Conservation (phyloP, 1,140 invertebrate species). For the Drosophila parabipectinata region DNA sequence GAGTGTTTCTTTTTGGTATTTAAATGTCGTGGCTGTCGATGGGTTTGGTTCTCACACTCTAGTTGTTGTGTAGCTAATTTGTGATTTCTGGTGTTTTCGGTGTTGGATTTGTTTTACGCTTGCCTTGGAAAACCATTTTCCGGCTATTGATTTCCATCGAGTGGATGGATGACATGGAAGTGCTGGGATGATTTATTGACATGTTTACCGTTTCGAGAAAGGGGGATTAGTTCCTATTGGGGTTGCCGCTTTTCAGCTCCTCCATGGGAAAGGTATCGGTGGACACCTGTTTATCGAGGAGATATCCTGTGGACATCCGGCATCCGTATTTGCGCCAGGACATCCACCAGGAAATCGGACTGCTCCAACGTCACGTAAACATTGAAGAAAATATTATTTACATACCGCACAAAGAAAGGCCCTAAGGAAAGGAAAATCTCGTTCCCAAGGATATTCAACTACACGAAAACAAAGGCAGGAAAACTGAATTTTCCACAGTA, state of each 20-base stretch:
- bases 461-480: conserved; percentile 53
- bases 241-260: background rate
- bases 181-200: conserved; percentile 70
- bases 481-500: conserved; percentile 58
- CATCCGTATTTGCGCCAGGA: conserved; percentile 54
- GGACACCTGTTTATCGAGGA: conserved; percentile 54
- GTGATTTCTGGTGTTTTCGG: conserved; percentile 77
- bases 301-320: conserved; percentile 51
- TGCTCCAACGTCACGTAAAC: conserved; percentile 75
- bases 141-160: conserved; percentile 70
- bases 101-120: conserved; percentile 73
- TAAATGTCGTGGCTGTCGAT: conserved; percentile 45
- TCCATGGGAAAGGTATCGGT: conserved; percentile 20
- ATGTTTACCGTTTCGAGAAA: conserved; percentile 27
- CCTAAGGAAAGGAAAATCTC: conserved; percentile 11
- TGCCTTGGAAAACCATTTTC: conserved; percentile 72
- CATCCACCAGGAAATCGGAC: conserved; percentile 62
- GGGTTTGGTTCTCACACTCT: conserved; percentile 64
- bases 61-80: conserved; percentile 71
- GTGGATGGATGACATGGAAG: conserved; percentile 58
- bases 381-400: conserved; percentile 59
- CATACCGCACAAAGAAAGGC: conserved; percentile 6
- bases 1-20: conserved; percentile 54
- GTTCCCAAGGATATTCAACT: conserved; percentile 78
- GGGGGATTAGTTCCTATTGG: conserved; percentile 13